Base-by-base conservation (phyloP, 2,888 invertebrate genomes). In the Megamerina dolium region DNA sequence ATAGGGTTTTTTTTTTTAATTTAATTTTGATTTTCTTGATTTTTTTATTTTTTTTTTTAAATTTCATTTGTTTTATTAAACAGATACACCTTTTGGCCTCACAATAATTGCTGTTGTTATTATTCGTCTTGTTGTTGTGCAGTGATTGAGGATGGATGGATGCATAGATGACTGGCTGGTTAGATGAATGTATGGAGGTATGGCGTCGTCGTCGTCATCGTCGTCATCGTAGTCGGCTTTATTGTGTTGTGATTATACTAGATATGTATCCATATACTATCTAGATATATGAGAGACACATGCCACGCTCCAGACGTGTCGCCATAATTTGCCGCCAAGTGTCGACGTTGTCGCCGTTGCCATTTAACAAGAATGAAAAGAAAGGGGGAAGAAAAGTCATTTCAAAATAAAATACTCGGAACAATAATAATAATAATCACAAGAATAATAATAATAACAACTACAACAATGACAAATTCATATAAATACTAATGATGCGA, bases 311-410 rank as follows among this genome's bases (percentile, higher is more conserved):
- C 57, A 63, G 64, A 62, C 63, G 60, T 63, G 63, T 63, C 64
- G 63, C 63, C 63, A 61, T 57, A 59, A 61, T 63, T 61, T 63
- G 61, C 63, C 58, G 64, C 60, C 62, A 58, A 58, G 44, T 52
- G 50, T 41, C 48, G 63, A 59, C 62, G 61, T 58, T 55, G 60
- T 46, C 32, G 43, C 43, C 41, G 27, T 30, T 46, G 30, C 2
- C 30, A 10, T 10, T 48, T 45, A 40, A 26, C 37, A 10, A 6
- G 10, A 6, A 18, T 34, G 31, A 40, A 37, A 44, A 20, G 45
- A 43, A 59, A 57, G 55, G 57, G 51, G 58, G 51, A 59, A 61
- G 60, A 56, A 52, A 35, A 38, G 36, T 40, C 33, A 39, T 46
- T 50, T 47, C 45, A 48, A 51, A 51, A 49, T 46, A 51, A 49